These are phyloP conservation scores for Torymus tubicola DNA, from an alignment of 2,888 invertebrate species.

Conservation along the genomic window DNA sequence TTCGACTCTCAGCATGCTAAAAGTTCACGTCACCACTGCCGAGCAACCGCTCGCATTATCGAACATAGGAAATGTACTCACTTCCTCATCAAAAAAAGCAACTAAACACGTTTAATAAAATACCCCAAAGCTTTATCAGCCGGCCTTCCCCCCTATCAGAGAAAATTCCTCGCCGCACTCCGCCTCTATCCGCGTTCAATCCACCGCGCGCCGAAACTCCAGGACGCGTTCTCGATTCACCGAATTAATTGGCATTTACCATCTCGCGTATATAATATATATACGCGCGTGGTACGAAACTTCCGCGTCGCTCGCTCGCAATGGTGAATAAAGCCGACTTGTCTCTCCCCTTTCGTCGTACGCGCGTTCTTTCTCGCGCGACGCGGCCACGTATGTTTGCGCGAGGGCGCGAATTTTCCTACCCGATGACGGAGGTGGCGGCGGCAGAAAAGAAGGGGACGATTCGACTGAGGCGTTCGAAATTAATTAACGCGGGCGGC, in stretches of 20 bases:
- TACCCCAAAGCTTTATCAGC: slow-evolving; percentile 3
- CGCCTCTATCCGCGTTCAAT: background rate
- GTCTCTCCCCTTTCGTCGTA: slow-evolving; percentile 56
- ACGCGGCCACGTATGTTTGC: slow-evolving; percentile 60
- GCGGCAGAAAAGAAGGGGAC: background rate
- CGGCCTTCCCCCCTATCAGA: background rate
- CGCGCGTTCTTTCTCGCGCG: slow-evolving; percentile 57
- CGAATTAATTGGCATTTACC: slow-evolving; percentile 69
- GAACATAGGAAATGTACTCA: too few relatives aligned
- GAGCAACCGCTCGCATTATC: too few relatives aligned
- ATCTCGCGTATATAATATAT: slow-evolving; percentile 63
- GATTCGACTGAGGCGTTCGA: slow-evolving; percentile 15
- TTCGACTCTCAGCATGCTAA: too few relatives aligned
- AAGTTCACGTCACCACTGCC: too few relatives aligned
- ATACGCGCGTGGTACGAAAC: slow-evolving; percentile 64
- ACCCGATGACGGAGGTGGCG: background rate
- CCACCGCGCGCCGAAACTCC: background rate
- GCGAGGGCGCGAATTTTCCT: slow-evolving; percentile 4
- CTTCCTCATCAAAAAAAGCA: background rate
- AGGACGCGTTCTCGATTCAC: slow-evolving; percentile 62
- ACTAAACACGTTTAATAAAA: background rate
- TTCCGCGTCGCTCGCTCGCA: slow-evolving; percentile 66
- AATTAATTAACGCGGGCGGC: slow-evolving; percentile 20
- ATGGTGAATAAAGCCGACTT: slow-evolving; percentile 65
- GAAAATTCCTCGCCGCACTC: background rate